Conservation (phyloP, 1,140 invertebrate genomes). For the Neodiprion lecontei region DNA sequence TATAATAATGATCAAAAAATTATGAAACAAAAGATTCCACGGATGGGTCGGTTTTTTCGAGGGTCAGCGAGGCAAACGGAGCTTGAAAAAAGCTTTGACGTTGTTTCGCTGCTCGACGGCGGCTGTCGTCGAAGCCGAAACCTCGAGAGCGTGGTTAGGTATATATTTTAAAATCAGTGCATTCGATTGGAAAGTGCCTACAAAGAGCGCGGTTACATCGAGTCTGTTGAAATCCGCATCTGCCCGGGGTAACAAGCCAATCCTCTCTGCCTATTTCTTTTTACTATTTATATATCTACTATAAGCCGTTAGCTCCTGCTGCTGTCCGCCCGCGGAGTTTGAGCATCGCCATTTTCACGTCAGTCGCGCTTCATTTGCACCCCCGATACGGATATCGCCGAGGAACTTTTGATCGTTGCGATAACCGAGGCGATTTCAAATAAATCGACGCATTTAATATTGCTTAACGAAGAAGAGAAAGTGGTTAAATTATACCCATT, state of each 20-base stretch:
- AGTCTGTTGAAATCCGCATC: constrained; percentile 59
- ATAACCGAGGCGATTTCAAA: too few relatives aligned
- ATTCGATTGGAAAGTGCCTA: constrained; percentile 60
- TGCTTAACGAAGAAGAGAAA: too few relatives aligned
- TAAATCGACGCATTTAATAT: too few relatives aligned
- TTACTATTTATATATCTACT: not conserved
- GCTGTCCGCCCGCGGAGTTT: too few relatives aligned
- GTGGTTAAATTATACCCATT: too few relatives aligned
- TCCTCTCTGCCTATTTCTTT: not conserved
- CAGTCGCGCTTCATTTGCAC: too few relatives aligned
- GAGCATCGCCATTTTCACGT: too few relatives aligned
- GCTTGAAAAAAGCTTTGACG: constrained; percentile 55
- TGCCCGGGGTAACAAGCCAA: constrained; percentile 20
- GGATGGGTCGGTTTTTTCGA: constrained; percentile 62
- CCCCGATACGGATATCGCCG: too few relatives aligned
- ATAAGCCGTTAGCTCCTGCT: too few relatives aligned
- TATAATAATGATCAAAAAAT: constrained; percentile 61
- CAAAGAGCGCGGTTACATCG: constrained; percentile 61
- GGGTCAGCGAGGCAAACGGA: constrained; percentile 60
- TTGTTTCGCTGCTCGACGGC: constrained; percentile 36
- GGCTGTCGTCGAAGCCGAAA: constrained; percentile 49
- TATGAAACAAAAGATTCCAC: constrained; percentile 64
- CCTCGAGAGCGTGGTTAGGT: constrained; percentile 36
- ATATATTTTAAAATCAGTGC: constrained; percentile 62
- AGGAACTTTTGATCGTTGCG: too few relatives aligned